Conservation (phyloP, 2,888 invertebrate species). For the Trichogramma dendrolimi region DNA sequence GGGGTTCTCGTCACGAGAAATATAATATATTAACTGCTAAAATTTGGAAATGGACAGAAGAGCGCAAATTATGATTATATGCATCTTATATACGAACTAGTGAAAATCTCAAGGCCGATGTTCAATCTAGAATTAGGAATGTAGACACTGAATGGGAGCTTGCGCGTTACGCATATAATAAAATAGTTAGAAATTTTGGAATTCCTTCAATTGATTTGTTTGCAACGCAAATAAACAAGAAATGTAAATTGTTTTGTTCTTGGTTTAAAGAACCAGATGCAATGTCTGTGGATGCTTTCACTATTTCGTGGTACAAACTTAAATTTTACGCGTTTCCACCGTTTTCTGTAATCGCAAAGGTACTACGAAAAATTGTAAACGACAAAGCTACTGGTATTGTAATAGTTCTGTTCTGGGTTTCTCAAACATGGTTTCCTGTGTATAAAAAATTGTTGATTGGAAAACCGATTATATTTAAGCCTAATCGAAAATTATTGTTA, state of each 20-base stretch:
- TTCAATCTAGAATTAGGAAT: constrained; percentile 14
- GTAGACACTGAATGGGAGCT: constrained; percentile 21
- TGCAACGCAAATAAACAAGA: constrained; percentile 15
- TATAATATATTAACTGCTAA: constrained; percentile 7
- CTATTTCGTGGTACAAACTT: constrained; percentile 12
- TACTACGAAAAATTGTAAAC: constrained; percentile 19
- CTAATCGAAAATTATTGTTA: constrained; percentile 29
- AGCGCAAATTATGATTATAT: constrained; percentile 8
- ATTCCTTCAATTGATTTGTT: constrained; percentile 21
- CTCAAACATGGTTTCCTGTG: constrained; percentile 36
- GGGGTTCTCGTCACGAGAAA: constrained; percentile 8
- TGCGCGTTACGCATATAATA: constrained; percentile 8
- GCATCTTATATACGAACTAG: constrained; percentile 20
- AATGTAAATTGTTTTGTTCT: constrained; percentile 22
- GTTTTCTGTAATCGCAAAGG: constrained; percentile 22
- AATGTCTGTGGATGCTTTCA: constrained; percentile 18
- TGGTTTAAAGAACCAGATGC: constrained; percentile 24
- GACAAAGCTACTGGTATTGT: constrained; percentile 37
- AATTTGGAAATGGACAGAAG: constrained; percentile 25
- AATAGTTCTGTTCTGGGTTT: constrained; percentile 36
- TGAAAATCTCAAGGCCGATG: constrained; percentile 20
- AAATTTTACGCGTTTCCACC: constrained; percentile 30
- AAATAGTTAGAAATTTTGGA: constrained; percentile 18
- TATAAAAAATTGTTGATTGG: constrained; percentile 1
- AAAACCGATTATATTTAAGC: constrained; percentile 20